phyloP scores from a whole-genome alignment of 2,888 invertebrate species.

The Luperina nickerlii region DNA sequence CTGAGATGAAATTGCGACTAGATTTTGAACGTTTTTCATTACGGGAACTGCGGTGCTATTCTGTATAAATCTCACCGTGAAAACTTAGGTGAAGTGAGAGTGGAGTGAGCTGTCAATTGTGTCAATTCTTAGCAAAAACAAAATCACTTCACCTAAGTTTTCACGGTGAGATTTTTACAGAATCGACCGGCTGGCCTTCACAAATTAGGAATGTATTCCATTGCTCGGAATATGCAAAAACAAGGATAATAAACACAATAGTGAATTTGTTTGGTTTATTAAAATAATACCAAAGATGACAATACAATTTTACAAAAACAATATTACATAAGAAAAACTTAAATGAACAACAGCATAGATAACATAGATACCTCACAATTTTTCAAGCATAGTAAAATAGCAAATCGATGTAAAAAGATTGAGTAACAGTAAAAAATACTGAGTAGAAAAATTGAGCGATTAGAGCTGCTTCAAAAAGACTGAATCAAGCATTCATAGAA shows the following conservation, averaged over 20 bases:
- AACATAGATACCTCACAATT: conserved; percentile 20
- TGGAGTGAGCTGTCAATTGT: too few relatives aligned
- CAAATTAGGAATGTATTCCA: neutral
- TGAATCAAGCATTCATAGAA: conserved; percentile 1
- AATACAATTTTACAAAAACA: conserved; percentile 17
- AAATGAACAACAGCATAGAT: neutral
- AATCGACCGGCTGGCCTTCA: too few relatives aligned
- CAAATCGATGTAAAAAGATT: neutral
- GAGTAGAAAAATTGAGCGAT: conserved; percentile 26
- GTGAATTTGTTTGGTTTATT: conserved; percentile 62
- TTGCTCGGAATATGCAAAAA: too few relatives aligned
- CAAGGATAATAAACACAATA: conserved; percentile 5
- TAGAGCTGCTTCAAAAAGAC: conserved; percentile 7
- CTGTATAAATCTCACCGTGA: too few relatives aligned
- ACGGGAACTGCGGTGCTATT: too few relatives aligned
- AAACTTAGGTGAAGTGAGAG: too few relatives aligned
- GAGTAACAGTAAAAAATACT: conserved; percentile 26
- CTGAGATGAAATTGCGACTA: too few relatives aligned
- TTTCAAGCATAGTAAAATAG: conserved; percentile 1
- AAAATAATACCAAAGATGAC: conserved; percentile 44
- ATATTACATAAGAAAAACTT: conserved; percentile 20
- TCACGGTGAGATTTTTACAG: too few relatives aligned
- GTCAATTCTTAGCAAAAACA: too few relatives aligned
- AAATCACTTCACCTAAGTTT: too few relatives aligned
- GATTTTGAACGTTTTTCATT: too few relatives aligned